Base-by-base conservation (phyloP, 2,888 invertebrate species). In the Coremacera marginata region DNA sequence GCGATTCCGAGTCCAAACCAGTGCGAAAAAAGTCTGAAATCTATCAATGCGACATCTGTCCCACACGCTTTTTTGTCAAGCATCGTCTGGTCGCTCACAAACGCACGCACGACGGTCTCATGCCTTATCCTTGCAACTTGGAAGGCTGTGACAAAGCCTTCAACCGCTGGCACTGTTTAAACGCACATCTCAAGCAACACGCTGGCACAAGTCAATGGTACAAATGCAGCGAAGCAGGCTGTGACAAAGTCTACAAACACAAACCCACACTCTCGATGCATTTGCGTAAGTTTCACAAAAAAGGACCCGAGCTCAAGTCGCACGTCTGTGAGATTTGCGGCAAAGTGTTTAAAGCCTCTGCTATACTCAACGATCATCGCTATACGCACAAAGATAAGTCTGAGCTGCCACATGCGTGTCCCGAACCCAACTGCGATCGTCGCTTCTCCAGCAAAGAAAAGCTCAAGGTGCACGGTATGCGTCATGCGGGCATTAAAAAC, bases 401-500 rank as follows among this genome's bases (percentile, higher is more conserved):
- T 0, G 80, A 85, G 52, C 62, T 85, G 52, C 88, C 88, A 0
- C 83, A 80, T 75, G 84, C 82, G 0, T 88, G 88, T 31, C 71
- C 81, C 3, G 83, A 84, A 57, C 8, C 80, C 0, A 80, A 82
- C 14, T 88, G 88, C 27, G 9, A 73, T 0, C 80, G 84, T 44
- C 82, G 85, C 7, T 88, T 87, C 55, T 82, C 84, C 9, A 88
- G 80, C 63, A 84, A 84, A 25, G 84, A 87, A 31, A 83, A 87
- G 63, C 81, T 89, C 0, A 87, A 84, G 70, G 83, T 87, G 11
- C 89, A 88, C 52, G 82, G 84, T 81, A 83, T 88, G 83, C 87
- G 88, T 0, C 88, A 88, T 75, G 84, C 85, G 1, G 89, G 88
- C 2, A 87, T 88, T 4, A 87, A 86, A 67, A 88, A 88, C 77